Base-by-base conservation (phyloP, 2,113 vertebrate species). In the Crotalus helleri region DNA sequence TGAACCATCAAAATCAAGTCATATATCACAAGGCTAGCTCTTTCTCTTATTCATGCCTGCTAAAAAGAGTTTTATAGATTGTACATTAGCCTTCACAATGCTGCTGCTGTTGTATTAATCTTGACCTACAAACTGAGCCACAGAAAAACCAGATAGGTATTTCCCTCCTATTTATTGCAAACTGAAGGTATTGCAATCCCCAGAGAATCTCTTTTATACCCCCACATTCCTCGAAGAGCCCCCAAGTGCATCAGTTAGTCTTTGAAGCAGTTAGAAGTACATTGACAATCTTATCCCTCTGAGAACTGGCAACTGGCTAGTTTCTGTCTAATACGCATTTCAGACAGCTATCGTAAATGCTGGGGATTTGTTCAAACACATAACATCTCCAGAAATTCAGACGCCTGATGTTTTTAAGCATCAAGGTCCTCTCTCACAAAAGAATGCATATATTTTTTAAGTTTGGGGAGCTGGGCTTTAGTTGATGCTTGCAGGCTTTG, bases 391-490 rank as follows among this genome's bases (percentile, higher is more conserved):
- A 59, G 54, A 26, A n/a, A 49, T 3, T 69, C 49, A 87, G 57
- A 8, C 11, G 4, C 26, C 29, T 49, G 59, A 59, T 69, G 19
- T 69, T 69, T 88, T 15, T 53, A 92, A 49, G 23, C 58, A 59
- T 58, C 53, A 23, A 53, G 46, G 33, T 69, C 15, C 58, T 69
- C 19, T 17, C n/a, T n/a, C 59, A 69, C 1, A 26, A 49, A 21
- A 92, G 58, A 51, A 57, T 54, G 21, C 19, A 88, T 39, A 9
- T 93, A 46, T 3, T 33, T 88, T 94, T 95, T 39, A 86, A 59
- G 15, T 93, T 95, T 3, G 2, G 11, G 15, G 59, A 91, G 58
- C n/a, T 59, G 7, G 3, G 74, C 57, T 0, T 19, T 53, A 51
- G 54, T 92, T 33, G 17, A 4, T 9, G 61, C 55, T 10, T 7